Conservation (phyloP, 2,888 invertebrate genomes). For the Epirrhoe tristata region DNA sequence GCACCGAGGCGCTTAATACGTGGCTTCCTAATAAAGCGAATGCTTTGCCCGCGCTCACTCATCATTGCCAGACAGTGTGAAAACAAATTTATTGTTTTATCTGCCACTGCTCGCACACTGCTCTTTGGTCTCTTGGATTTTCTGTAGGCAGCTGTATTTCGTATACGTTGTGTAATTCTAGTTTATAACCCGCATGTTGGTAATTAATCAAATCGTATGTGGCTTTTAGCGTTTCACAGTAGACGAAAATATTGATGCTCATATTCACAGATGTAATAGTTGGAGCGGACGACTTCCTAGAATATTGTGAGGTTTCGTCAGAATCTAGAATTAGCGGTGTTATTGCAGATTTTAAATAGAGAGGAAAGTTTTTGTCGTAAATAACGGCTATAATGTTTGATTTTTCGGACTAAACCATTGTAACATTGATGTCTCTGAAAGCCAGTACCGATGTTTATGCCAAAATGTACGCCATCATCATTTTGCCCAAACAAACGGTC, state of each 20-base stretch:
- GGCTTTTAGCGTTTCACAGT: conserved; percentile 40
- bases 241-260: conserved; percentile 41
- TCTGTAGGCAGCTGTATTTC: conserved; percentile 1
- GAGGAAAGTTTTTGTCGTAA: conserved; percentile 22
- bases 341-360: conserved; percentile 30
- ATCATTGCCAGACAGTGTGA: conserved; percentile 54
- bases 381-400: conserved; percentile 24
- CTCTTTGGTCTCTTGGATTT: conserved; percentile 17
- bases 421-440: conserved; percentile 18
- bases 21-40: conserved; percentile 79
- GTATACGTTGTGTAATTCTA: conserved; percentile 17
- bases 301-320: conserved; percentile 31
- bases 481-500: conserved; percentile 46
- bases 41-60: conserved; percentile 54
- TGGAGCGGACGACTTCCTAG: conserved; percentile 35
- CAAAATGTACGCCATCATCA: conserved; percentile 33
- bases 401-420: conserved; percentile 20
- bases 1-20: conserved; percentile 68
- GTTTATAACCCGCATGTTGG: conserved; percentile 23
- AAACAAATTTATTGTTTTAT: conserved; percentile 51
- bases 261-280: conserved; percentile 11
- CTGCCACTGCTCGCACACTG: conserved; percentile 20
- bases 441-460: conserved; percentile 25
- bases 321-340: conserved; percentile 31
- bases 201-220: conserved; percentile 45